Percentiles rank a stretch among this genome's conserved stretches.
Conservation (phyloP, 2,888 invertebrate genomes). For the Leptinotarsa peninsularis region DNA sequence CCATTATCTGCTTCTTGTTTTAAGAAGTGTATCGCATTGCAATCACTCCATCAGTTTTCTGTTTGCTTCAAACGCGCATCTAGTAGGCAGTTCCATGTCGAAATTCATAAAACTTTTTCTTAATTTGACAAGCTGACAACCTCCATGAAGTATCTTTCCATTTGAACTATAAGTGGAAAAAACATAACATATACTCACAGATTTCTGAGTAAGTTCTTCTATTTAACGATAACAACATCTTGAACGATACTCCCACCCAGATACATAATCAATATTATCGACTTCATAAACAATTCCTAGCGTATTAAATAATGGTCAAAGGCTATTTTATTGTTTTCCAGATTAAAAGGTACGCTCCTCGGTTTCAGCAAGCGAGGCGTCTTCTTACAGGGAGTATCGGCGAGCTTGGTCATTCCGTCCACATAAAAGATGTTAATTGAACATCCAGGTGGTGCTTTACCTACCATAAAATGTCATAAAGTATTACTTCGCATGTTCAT, state of each 20-base stretch:
- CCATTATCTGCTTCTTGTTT: too few species aligned
- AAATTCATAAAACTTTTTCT: too few species aligned
- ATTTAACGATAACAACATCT: background rate
- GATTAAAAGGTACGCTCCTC: slow-evolving; percentile 3
- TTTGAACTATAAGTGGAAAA: too few species aligned
- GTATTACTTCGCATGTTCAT: slow-evolving; percentile 59
- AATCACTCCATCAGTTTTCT: too few species aligned
- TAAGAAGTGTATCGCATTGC: too few species aligned
- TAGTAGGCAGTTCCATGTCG: too few species aligned
- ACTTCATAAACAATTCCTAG: background rate
- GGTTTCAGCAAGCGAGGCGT: background rate
- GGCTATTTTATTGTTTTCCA: background rate
- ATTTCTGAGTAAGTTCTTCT: background rate
- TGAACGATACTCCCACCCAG: background rate
- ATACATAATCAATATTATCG: background rate
- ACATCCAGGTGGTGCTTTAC: slow-evolving; percentile 56
- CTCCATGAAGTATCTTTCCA: too few species aligned
- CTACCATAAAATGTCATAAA: slow-evolving; percentile 58
- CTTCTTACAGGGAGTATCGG: slow-evolving; percentile 11
- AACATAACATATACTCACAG: too few species aligned
- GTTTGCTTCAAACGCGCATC: too few species aligned
- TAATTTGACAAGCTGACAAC: too few species aligned
- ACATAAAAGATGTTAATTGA: slow-evolving; percentile 52
- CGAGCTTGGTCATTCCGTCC: slow-evolving; percentile 24
- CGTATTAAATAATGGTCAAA: background rate